Conservation (phyloP, 23 tunicate species). For the Clavelina lepadiformis region DNA sequence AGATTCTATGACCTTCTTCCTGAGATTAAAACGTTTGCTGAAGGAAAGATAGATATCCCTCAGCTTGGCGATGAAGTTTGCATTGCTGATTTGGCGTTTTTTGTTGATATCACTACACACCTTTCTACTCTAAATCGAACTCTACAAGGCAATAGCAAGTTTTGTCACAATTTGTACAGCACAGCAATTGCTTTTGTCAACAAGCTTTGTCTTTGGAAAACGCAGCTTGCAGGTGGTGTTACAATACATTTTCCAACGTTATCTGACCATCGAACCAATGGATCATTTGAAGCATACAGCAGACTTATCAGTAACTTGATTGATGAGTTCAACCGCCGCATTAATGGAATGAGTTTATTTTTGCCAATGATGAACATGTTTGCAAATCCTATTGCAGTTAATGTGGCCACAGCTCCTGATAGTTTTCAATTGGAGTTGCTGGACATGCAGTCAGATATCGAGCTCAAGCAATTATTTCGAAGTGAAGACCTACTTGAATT, state of each 20-base stretch:
- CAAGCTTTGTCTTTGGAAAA: constrained; percentile 49
- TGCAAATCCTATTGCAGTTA: constrained; percentile 30
- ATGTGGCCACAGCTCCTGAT: constrained; percentile 38
- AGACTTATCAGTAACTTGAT: constrained; percentile 30
- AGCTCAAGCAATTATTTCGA: constrained; percentile 25
- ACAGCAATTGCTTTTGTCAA: constrained; percentile 55
- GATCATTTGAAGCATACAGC: constrained; percentile 26
- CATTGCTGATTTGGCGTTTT: constrained; percentile 28
- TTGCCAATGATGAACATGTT: constrained; percentile 41
- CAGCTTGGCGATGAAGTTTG: constrained; percentile 43
- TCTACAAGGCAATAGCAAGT: constrained; percentile 42
- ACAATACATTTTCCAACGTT: constrained; percentile 52
- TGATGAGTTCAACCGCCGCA: constrained; percentile 21
- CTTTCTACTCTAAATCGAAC: constrained; percentile 39
- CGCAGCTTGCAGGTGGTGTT: constrained; percentile 61
- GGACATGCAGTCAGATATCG: constrained; percentile 39
- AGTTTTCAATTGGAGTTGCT: constrained; percentile 44
- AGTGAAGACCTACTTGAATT: too few relatives aligned
- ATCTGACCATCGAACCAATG: constrained; percentile 28
- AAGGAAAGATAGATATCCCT: constrained; percentile 47
- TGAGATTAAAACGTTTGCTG: constrained; percentile 35
- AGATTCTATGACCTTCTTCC: constrained; percentile 42
- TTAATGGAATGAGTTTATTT: constrained; percentile 20
- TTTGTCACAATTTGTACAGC: constrained; percentile 46
- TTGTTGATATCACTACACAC: constrained; percentile 53